A percentile compares a stretch with the other conserved stretches of the same genome.
These are phyloP conservation scores for Otolemur crassicaudatus DNA, from an alignment of 2,797 vertebrate genomes.

Conservation along the genomic window DNA sequence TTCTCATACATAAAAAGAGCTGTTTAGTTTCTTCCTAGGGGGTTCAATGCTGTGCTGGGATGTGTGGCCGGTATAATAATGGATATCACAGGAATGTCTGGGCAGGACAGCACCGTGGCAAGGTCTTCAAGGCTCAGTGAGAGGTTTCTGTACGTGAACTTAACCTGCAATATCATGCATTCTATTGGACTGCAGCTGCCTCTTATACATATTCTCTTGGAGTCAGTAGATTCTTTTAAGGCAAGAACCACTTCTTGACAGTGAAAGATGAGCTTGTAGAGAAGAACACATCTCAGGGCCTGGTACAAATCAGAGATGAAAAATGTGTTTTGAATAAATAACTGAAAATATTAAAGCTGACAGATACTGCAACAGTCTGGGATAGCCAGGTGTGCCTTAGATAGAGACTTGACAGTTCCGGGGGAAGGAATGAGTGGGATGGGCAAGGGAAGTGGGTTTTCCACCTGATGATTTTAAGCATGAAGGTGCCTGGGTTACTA, in stretches of 20 bases:
- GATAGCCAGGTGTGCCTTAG: neutral
- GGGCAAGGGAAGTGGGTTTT: neutral
- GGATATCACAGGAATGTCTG: neutral
- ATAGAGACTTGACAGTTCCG: neutral
- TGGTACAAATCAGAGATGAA: neutral
- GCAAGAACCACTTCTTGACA: neutral
- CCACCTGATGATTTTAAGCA: neutral
- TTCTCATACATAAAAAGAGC: neutral
- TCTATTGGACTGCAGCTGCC: neutral
- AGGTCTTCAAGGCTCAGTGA: neutral
- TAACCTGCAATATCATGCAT: neutral
- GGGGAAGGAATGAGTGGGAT: neutral
- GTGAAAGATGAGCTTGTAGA: neutral
- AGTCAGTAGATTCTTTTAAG: neutral
- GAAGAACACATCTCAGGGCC: neutral
- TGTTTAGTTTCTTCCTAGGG: neutral
- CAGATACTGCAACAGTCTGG: neutral
- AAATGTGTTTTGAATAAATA: neutral
- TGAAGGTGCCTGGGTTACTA: neutral
- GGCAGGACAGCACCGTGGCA: neutral
- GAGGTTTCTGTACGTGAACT: neutral
- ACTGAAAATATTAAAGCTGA: neutral
- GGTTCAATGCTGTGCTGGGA: neutral
- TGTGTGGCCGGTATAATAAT: neutral
- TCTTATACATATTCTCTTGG: neutral